Percentiles rank a stretch among this genome's conserved stretches.
Conservation (phyloP, 1,140 invertebrate species). For the Metopolophium dirhodum region DNA sequence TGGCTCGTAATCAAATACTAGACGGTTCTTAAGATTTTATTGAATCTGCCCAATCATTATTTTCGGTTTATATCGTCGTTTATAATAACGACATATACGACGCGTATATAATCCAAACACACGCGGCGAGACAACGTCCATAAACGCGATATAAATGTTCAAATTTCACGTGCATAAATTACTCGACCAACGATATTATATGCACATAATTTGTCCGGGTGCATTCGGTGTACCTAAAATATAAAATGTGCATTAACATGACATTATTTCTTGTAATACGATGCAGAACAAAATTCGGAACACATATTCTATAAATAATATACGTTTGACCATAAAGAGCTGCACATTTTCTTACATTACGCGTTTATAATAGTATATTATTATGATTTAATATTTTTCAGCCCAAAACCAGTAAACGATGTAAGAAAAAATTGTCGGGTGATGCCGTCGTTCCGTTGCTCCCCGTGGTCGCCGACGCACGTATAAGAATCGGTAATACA, state of each 20-base stretch:
- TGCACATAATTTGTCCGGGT: background rate
- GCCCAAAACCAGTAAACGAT: too few relatives aligned
- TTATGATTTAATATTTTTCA: too few relatives aligned
- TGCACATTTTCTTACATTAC: background rate
- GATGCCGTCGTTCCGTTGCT: too few relatives aligned
- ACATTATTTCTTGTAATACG: background rate
- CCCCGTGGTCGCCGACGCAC: too few relatives aligned
- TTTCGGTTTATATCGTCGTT: conserved; percentile 16
- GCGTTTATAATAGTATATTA: too few relatives aligned
- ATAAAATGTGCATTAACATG: background rate
- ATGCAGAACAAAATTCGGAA: background rate
- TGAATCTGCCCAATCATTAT: conserved; percentile 18
- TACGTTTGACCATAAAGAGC: background rate
- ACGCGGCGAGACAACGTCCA: background rate
- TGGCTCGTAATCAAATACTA: background rate
- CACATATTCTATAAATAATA: background rate
- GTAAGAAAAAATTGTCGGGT: too few relatives aligned
- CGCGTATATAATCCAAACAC: background rate
- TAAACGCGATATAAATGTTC: background rate
- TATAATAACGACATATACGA: background rate
- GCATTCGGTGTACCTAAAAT: background rate
- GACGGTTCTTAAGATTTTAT: conserved; percentile 24
- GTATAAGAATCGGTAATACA: too few relatives aligned
- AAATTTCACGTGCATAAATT: background rate
- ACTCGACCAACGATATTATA: background rate